Evolutionary conservation across 1,140 invertebrate species (phyloP).

Genomic region (Antheraea mylitta): DNA sequence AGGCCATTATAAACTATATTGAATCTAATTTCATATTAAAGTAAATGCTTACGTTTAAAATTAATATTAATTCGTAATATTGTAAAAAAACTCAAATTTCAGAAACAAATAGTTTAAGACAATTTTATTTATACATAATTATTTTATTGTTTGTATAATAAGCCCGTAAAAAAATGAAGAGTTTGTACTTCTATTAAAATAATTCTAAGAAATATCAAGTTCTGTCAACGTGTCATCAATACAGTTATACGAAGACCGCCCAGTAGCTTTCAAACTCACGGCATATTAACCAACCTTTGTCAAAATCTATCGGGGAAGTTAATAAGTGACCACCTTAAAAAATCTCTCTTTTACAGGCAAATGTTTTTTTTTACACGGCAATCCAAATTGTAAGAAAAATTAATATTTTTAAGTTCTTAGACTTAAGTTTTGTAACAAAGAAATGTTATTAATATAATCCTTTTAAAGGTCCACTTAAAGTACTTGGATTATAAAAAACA

Average conservation of each 20-base stretch:
- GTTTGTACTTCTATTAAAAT: not conserved
- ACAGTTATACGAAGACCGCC: constrained; percentile 47
- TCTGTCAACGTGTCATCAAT: constrained; percentile 32
- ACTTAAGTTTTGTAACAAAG: constrained; percentile 32
- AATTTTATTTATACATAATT: no score
- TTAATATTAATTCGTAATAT: no score
- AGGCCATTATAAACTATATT: no score
- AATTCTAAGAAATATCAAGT: not conserved
- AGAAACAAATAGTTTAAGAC: no score
- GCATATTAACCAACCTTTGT: constrained; percentile 43
- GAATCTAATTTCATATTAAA: no score
- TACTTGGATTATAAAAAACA: constrained; percentile 37
- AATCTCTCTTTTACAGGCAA: not conserved
- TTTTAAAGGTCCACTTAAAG: constrained; percentile 33
- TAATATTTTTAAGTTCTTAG: not conserved
- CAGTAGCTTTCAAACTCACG: constrained; percentile 42
- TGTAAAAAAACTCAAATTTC: no score
- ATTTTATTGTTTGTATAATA: no score
- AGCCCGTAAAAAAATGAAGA: no score
- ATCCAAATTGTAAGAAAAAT: not conserved
- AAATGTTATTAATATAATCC: constrained; percentile 53
- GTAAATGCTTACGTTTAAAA: no score
- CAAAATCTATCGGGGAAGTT: constrained; percentile 50
- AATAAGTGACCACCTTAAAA: constrained; percentile 28
- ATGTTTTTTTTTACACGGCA: not conserved